These are phyloP conservation scores for Ctena decussata DNA, from an alignment of 2,888 invertebrate genomes.

Conservation along the genomic window DNA sequence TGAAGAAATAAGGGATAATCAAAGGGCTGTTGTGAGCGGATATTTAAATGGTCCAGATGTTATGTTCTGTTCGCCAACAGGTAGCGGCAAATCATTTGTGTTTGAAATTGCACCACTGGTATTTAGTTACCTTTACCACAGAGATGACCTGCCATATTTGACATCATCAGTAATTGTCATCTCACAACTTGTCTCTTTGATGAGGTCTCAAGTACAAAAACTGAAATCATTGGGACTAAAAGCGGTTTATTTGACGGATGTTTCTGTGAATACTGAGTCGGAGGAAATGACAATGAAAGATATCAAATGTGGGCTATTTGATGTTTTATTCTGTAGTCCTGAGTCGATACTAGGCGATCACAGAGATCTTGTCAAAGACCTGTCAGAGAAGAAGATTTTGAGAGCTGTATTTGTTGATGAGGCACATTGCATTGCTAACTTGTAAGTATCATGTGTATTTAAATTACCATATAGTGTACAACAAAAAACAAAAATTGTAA, in stretches of 20 bases:
- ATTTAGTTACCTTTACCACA: background rate
- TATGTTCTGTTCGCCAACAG: conserved; percentile 18
- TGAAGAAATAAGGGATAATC: conserved; percentile 4
- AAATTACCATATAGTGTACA: too few species aligned
- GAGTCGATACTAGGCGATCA: background rate
- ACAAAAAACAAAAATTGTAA: too few species aligned
- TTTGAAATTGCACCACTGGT: conserved; percentile 5
- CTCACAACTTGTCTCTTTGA: background rate
- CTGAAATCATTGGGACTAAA: background rate
- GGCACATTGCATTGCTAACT: background rate
- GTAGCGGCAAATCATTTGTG: conserved; percentile 23
- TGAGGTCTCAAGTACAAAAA: background rate
- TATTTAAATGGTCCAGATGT: conserved; percentile 14
- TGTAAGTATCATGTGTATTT: conserved; percentile 11
- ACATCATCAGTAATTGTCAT: conserved; percentile 6
- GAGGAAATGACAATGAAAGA: background rate
- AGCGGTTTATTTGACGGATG: conserved; percentile 2
- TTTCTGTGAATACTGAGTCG: background rate
- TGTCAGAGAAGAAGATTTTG: background rate
- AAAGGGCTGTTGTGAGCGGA: background rate
- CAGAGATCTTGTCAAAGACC: background rate
- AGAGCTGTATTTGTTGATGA: background rate
- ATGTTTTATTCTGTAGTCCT: background rate
- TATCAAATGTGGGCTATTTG: background rate
- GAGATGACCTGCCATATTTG: background rate